A percentile compares a stretch with the other conserved stretches of the same genome.
These are phyloP conservation scores for Galeopsomyia nigrocyanea DNA, from an alignment of 2,888 invertebrate genomes.

Conservation along the genomic window DNA sequence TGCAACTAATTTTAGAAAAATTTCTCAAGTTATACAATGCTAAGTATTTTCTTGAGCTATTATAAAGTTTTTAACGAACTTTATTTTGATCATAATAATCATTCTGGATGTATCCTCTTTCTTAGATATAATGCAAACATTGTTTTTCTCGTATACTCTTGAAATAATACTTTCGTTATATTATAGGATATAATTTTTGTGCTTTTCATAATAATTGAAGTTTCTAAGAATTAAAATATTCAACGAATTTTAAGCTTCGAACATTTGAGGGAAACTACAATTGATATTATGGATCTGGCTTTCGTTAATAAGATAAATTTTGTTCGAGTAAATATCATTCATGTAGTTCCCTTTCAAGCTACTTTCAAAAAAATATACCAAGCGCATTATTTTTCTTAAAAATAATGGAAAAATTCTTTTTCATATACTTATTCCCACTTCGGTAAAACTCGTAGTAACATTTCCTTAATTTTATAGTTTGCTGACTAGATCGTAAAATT, in stretches of 20 bases:
- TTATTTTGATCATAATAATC: background rate
- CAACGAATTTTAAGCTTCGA: background rate
- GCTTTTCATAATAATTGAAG: constrained; percentile 5
- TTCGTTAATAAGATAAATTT: background rate
- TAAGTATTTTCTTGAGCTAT: too few species aligned
- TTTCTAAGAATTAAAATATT: constrained; percentile 10
- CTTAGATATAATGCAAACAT: too few species aligned
- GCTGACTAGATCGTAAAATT: constrained; percentile 29
- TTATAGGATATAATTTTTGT: constrained; percentile 27
- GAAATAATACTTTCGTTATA: background rate
- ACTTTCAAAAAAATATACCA: constrained; percentile 15
- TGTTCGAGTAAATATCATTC: background rate
- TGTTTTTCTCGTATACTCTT: background rate
- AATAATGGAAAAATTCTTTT: constrained; percentile 16
- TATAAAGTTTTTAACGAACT: constrained; percentile 1
- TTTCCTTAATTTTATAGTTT: constrained; percentile 14
- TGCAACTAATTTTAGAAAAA: too few species aligned
- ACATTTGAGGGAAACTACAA: background rate
- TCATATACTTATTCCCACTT: constrained; percentile 2
- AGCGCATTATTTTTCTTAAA: background rate
- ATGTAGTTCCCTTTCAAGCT: constrained; percentile 12
- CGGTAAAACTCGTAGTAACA: constrained; percentile 26
- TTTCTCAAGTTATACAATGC: too few species aligned
- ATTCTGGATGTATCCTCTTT: constrained; percentile 21
- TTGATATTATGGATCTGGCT: background rate